A percentile compares a stretch with the other conserved stretches of the same genome.
Evolutionary conservation across 2,888 invertebrate species (phyloP).

Genomic region (Limnephilus marmoratus): DNA sequence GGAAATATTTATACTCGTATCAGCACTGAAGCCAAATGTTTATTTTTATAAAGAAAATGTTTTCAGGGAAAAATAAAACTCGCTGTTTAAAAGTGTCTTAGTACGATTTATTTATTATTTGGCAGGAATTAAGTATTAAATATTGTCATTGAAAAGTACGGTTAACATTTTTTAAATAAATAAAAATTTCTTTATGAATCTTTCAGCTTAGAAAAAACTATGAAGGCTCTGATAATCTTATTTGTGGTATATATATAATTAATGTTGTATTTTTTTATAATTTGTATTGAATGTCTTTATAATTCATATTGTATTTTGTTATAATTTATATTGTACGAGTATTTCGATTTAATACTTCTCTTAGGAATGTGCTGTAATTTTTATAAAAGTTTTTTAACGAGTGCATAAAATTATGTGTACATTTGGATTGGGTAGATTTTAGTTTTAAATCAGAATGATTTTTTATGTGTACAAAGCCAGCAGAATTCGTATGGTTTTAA

Average conservation of each 20-base stretch:
- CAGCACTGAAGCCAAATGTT: no score
- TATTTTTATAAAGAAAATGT: no score
- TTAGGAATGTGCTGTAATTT: background rate
- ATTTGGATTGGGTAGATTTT: background rate
- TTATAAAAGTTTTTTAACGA: background rate
- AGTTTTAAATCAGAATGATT: background rate
- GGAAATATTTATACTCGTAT: no score
- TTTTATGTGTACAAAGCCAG: background rate
- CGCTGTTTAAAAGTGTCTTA: constrained; percentile 8
- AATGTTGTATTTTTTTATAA: background rate
- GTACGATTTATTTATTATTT: constrained; percentile 34
- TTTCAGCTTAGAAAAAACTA: background rate
- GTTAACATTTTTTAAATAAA: background rate
- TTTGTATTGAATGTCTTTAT: no score
- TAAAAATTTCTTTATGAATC: background rate
- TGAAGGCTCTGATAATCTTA: background rate
- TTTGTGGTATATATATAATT: no score
- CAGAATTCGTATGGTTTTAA: no score
- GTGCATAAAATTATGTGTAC: background rate
- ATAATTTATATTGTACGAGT: no score
- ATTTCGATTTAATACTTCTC: no score
- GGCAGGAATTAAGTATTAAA: constrained; percentile 44
- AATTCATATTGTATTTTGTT: background rate
- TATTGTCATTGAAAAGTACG: constrained; percentile 41
- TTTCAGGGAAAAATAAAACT: constrained; percentile 9